A percentile compares a stretch with the other conserved stretches of the same genome.
These are phyloP conservation scores for Brachyptera risi DNA, from an alignment of 2,888 invertebrate species.

Conservation along the genomic window DNA sequence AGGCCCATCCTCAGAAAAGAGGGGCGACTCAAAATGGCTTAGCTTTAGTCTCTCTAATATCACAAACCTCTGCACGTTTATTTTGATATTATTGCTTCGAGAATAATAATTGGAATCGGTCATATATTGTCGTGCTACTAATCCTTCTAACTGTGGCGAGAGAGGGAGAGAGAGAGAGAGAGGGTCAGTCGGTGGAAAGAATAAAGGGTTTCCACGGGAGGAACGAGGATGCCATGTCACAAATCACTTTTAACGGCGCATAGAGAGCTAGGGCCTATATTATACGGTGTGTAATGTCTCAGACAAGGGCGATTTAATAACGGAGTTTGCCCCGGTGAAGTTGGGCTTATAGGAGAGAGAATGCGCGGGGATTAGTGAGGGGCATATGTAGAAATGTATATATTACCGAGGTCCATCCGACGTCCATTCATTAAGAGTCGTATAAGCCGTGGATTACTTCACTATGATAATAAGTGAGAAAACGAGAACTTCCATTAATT, in stretches of 20 bases:
- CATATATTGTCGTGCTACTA: constrained; percentile 36
- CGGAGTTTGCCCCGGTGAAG: constrained; percentile 21
- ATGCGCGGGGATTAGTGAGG: constrained; percentile 19
- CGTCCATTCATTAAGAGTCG: constrained; percentile 31
- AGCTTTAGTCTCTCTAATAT: constrained; percentile 18
- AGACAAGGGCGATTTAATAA: constrained; percentile 34
- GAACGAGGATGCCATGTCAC: constrained; percentile 46
- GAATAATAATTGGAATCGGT: constrained; percentile 46
- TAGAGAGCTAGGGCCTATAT: not conserved
- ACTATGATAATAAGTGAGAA: constrained; percentile 26
- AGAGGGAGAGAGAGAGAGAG: constrained; percentile 19
- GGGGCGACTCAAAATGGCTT: constrained; percentile 15
- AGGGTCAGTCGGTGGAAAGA: constrained; percentile 38
- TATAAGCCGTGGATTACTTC: constrained; percentile 22
- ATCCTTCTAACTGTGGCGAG: constrained; percentile 9
- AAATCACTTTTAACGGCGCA: constrained; percentile 46
- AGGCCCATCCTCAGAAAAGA: constrained; percentile 7
- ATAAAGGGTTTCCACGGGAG: constrained; percentile 46
- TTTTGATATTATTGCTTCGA: constrained; percentile 34
- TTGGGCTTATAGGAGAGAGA: constrained; percentile 24
- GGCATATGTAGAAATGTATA: constrained; percentile 30
- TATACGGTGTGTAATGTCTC: constrained; percentile 37
- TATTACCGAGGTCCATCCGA: constrained; percentile 27
- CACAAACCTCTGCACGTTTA: constrained; percentile 23
- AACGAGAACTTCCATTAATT: constrained; percentile 29